Base-by-base conservation (phyloP, 1,140 invertebrate species). In the Branchinecta lindahli region DNA sequence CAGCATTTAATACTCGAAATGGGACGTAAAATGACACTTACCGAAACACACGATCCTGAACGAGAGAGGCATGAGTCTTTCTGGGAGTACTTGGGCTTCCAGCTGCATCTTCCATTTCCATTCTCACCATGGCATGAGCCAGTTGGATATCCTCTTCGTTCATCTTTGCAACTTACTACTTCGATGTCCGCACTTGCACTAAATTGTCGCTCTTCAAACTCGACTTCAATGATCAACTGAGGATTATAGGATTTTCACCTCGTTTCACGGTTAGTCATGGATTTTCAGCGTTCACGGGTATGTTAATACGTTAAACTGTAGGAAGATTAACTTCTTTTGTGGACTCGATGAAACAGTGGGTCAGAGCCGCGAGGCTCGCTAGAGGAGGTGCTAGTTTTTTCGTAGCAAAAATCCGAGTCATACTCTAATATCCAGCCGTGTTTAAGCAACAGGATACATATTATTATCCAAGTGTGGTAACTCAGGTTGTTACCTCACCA, bases 91-190 rank as follows among this genome's bases (percentile, higher is more conserved):
- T 20, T 4, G 52, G 52, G 52, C 52, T 61, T 12, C 12, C 12
- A 61, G 52, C 52, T 61, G 52, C 52, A 61, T 61, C 52, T 61
- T 61, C 52, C 52, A 61, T 12, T 20, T 61, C 52, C 52, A 61
- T 61, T 20, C 52, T 61, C 18, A 61, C 52, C 52, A 61, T 61
- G 18, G 52, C 52, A 12, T 61, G 52, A 20, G 52, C 52, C 12
- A 61, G 52, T 61, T 61, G 52, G 18, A 61, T 61, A 61, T 61
- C 52, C 52, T 61, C 52, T 61, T 61, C 52, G 12, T 15, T 61
- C 52, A 61, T 61, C 18, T 61, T 6, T 20, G 12, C 12, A 61
- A 20, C 18, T 61, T 33, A 33, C 33, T 33, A 33, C 33, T 33
- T 33, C 33, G 33, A 33, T 33, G 33, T 33, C 33, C 33, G 33